Evolutionary conservation across 1,140 invertebrate genomes (phyloP).

Genomic region (Lordiphosa collinella): DNA sequence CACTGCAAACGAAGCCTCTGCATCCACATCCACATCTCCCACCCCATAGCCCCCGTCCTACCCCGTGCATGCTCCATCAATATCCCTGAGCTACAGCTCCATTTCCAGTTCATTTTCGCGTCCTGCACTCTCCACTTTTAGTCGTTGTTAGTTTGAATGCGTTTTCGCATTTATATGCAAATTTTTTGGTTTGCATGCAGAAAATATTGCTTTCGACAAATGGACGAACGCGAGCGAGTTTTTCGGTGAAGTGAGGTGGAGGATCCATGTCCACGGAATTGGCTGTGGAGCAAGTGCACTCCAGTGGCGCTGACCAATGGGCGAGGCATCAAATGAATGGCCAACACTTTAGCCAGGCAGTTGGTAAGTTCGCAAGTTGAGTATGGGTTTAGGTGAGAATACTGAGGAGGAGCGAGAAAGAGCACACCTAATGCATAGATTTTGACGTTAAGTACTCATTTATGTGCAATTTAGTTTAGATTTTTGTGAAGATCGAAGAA

Average conservation of each 20-base stretch:
- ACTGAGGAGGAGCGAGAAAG: too few species aligned
- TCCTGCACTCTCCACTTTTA: conserved; percentile 39
- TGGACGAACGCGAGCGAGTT: conserved; percentile 25
- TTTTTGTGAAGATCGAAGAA: too few species aligned
- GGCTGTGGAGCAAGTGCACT: conserved; percentile 29
- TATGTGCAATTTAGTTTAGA: too few species aligned
- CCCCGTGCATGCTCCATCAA: background rate
- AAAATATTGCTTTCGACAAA: conserved; percentile 72
- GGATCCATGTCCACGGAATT: conserved; percentile 7
- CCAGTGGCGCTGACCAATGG: conserved; percentile 7
- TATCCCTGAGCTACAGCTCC: conserved; percentile 33
- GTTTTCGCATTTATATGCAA: conserved; percentile 78
- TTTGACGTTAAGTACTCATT: too few species aligned
- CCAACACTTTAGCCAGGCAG: conserved; percentile 12
- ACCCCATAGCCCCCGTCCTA: background rate
- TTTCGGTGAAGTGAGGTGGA: background rate
- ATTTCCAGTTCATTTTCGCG: conserved; percentile 40
- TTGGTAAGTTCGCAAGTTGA: background rate
- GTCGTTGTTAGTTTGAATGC: conserved; percentile 73
- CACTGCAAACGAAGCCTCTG: conserved; percentile 57
- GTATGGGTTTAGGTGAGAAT: too few species aligned
- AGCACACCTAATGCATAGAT: too few species aligned
- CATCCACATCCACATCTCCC: background rate
- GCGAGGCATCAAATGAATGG: conserved; percentile 6
- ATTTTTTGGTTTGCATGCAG: conserved; percentile 73